Evolutionary conservation across 2,113 vertebrate species (phyloP), one percentile per base, ranked within the genome.

Genomic region (Eublepharis macularius): DNA sequence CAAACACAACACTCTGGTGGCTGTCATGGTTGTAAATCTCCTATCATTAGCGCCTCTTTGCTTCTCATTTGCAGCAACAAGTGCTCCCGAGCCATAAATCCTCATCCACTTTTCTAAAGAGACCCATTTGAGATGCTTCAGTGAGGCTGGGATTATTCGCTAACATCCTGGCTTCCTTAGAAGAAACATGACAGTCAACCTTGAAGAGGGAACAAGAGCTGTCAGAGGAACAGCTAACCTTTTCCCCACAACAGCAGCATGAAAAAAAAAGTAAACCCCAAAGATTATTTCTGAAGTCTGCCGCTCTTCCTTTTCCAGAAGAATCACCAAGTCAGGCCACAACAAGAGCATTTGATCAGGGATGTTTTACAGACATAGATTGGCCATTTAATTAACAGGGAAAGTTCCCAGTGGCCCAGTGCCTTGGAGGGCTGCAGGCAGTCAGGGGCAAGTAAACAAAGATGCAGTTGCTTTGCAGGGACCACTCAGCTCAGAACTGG

Each of bases 11-110:
- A 34, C 66, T 83, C 17, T 0, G 60, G 73, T 3, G 60, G 0
- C 83, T 93, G 92, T 88, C 85, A 9, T 65, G 91, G 70, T 73
- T 78, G 81, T 93, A 92, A 93, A 93, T 94, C 89, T 89, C 36
- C 0, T 70, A 72, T 82, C 82, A 74, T 88, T 90, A 83, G 89
- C 89, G 86, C 57, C 80, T 77, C 66, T 88, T 84, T 86, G 93
- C 91, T 93, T 90, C 91, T 93, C 0, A 1, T 89, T 92, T 89
- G 16, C 41, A 82, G 88, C 90, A 92, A 92, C 87, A 89, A 90
- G 88, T 75, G 73, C 86, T 90, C 78, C 36, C 45, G 29, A 84
- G 76, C 54, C 78, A 92, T 93, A 93, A 94, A 94, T 94, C 87
- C 78, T 87, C 87, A 86, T 90, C 91, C 93, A 45, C 76, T 92